These are phyloP conservation scores for Spheniscus mendiculus DNA, from an alignment of 2,113 vertebrate genomes.

Conservation along the genomic window DNA sequence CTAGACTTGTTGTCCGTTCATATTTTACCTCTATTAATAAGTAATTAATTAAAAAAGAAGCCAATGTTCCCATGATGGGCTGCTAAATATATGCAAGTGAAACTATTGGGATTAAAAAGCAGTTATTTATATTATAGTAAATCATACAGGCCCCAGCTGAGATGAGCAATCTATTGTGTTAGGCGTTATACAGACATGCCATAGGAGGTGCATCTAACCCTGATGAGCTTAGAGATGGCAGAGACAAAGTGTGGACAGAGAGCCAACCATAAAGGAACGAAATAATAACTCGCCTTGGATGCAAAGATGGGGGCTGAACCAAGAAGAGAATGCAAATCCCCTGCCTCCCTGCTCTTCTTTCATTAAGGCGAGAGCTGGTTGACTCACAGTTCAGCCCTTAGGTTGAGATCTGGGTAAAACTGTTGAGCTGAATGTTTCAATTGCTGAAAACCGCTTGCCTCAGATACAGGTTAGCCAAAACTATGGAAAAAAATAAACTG, in stretches of 20 bases:
- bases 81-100: conserved; percentile 6
- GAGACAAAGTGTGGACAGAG: neutral
- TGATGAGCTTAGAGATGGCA: neutral
- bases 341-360: neutral
- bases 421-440: neutral
- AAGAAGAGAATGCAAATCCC: neutral
- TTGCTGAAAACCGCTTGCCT: neutral
- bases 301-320: neutral
- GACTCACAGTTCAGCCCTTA: neutral
- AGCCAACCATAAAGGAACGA: neutral
- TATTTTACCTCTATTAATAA: conserved; percentile 60
- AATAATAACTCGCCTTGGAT: neutral
- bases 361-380: neutral
- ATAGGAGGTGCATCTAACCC: neutral
- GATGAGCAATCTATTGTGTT: neutral
- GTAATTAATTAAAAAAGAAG: conserved; percentile 57
- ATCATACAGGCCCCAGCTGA: neutral
- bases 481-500: neutral
- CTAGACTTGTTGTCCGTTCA: neutral
- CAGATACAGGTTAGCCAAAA: neutral
- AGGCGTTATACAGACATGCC: neutral
- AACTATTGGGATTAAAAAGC: conserved; percentile 37
- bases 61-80: conserved; percentile 18
- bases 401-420: neutral
- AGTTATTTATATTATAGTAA: conserved; percentile 42